A percentile compares a stretch with the other conserved stretches of the same genome.
phyloP scores from a whole-genome alignment of 2,888 invertebrate species.

The Epistrophella euchroma region DNA sequence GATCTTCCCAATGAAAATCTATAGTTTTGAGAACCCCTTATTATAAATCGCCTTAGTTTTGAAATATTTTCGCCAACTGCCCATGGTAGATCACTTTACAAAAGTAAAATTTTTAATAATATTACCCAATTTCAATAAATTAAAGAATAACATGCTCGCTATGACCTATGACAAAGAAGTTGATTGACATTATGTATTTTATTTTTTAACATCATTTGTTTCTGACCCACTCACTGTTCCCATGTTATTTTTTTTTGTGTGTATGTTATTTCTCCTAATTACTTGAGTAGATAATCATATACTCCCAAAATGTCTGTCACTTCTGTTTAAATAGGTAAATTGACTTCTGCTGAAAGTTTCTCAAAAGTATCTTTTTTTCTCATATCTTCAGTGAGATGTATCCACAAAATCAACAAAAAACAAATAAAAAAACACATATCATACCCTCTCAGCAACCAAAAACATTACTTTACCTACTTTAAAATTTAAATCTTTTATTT shows the following conservation, averaged over 20 bases:
- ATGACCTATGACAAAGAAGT: too few relatives aligned
- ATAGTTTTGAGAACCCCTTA: too few relatives aligned
- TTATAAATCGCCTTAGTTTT: too few relatives aligned
- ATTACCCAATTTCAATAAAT: too few relatives aligned
- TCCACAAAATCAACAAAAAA: not conserved
- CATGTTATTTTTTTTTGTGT: not conserved
- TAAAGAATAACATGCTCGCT: too few relatives aligned
- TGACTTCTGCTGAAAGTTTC: constrained; percentile 23
- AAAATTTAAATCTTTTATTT: constrained; percentile 24
- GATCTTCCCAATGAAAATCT: too few relatives aligned
- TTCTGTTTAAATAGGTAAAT: constrained; percentile 5
- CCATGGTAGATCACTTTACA: too few relatives aligned
- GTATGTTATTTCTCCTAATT: not conserved
- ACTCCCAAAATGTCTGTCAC: not conserved
- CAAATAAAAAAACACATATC: not conserved
- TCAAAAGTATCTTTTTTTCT: not conserved
- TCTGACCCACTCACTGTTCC: not conserved
- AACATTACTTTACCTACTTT: not conserved
- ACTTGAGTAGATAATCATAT: not conserved
- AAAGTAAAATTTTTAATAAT: too few relatives aligned
- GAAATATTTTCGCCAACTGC: too few relatives aligned
- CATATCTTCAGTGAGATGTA: not conserved
- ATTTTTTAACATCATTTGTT: not conserved
- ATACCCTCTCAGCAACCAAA: not conserved
- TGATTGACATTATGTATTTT: not conserved